Evolutionary conservation across 2,797 vertebrate species (phyloP).

Genomic region (Phataginus tetradactyla): DNA sequence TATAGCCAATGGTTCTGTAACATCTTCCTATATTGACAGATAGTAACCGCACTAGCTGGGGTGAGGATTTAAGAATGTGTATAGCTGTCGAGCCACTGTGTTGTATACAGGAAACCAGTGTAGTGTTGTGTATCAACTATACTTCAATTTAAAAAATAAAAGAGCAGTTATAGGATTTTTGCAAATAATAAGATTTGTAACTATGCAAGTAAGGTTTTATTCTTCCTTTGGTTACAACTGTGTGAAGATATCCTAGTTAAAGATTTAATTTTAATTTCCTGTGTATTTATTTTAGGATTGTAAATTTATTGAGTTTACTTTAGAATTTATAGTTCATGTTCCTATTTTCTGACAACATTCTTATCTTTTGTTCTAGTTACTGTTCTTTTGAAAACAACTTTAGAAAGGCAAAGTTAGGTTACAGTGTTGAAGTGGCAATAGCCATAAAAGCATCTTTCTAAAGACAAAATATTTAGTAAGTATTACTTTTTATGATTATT

Average conservation of each 20-base stretch:
- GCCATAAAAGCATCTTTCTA: background rate
- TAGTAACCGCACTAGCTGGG: no score
- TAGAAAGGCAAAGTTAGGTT: constrained; percentile 9
- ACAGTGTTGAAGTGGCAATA: background rate
- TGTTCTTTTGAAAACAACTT: background rate
- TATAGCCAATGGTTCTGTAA: no score
- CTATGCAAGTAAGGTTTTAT: background rate
- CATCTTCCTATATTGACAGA: no score
- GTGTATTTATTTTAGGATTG: background rate
- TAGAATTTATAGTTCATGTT: background rate
- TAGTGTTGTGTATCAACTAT: no score
- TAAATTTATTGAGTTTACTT: background rate
- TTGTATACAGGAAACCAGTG: no score
- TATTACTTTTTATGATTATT: constrained; percentile 10
- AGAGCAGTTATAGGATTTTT: background rate
- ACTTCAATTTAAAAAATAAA: background rate
- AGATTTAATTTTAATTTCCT: constrained; percentile 20
- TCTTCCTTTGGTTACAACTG: background rate
- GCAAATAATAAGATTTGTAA: background rate
- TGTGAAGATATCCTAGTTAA: background rate
- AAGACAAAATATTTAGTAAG: constrained; percentile 20
- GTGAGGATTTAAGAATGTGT: no score
- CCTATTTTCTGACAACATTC: background rate
- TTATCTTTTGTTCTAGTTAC: background rate
- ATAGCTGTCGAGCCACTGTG: no score